A percentile compares a stretch with the other conserved stretches of the same genome.
These are phyloP conservation scores for Drosophila antonietae DNA, from an alignment of 2,888 invertebrate species.

Conservation along the genomic window DNA sequence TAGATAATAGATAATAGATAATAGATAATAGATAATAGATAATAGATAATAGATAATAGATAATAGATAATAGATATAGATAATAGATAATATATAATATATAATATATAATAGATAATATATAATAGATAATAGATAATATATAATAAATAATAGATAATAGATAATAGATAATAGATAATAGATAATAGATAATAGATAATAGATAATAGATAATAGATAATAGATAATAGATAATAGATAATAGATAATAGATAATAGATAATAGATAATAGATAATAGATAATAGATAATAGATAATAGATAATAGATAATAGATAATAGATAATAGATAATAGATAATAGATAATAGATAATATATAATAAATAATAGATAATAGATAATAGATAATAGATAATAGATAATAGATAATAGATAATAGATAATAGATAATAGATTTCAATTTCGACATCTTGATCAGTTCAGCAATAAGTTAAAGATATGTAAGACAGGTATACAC, in stretches of 20 bases:
- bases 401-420: background rate
- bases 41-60: slow-evolving; percentile 5
- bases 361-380: background rate
- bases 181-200: background rate
- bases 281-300: slow-evolving; percentile 1
- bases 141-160: background rate
- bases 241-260: slow-evolving; percentile 2
- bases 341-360: slow-evolving; percentile 3
- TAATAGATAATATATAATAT: slow-evolving; percentile 1
- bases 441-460: no score
- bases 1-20: background rate
- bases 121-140: slow-evolving; percentile 3
- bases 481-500: no score
- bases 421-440: slow-evolving; percentile 5
- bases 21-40: background rate
- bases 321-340: slow-evolving; percentile 1
- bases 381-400: slow-evolving; percentile 6
- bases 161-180: slow-evolving; percentile 4
- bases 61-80: background rate
- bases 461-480: no score
- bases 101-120: background rate
- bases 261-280: slow-evolving; percentile 6
- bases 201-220: slow-evolving; percentile 5
- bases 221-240: slow-evolving; percentile 1
- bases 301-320: slow-evolving; percentile 2